Conservation (phyloP, 2,888 invertebrate species). For the Horisme vitalbata region DNA sequence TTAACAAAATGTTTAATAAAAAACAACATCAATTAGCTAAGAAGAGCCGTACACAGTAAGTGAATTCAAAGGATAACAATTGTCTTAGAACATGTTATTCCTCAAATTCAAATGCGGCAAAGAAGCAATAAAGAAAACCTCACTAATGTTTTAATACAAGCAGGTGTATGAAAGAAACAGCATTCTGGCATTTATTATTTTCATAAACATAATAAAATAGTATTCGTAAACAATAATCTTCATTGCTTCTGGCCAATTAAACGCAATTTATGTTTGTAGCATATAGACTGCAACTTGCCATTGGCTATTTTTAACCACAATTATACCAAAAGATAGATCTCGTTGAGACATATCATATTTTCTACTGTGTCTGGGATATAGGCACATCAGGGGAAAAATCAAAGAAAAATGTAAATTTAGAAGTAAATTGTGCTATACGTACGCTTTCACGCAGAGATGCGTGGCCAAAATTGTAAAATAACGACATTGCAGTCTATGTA, state of each 20-base stretch:
- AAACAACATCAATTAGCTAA: constrained; percentile 28
- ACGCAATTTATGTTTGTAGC: constrained; percentile 16
- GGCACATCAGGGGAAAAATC: no score
- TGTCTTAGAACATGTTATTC: constrained; percentile 17
- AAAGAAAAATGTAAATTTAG: no score
- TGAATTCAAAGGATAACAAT: constrained; percentile 27
- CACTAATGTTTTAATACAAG: neutral
- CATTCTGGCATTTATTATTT: neutral
- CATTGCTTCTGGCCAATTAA: constrained; percentile 23
- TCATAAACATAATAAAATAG: neutral
- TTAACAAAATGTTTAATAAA: neutral
- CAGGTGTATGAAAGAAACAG: neutral
- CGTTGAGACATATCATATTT: no score
- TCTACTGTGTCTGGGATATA: no score
- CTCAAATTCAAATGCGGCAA: constrained; percentile 14
- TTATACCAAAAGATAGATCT: no score
- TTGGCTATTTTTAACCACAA: neutral
- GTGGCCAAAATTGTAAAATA: neutral
- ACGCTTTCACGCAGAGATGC: no score
- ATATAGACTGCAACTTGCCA: constrained; percentile 16
- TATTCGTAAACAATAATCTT: constrained; percentile 5
- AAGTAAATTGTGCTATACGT: no score
- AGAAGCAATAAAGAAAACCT: constrained; percentile 24
- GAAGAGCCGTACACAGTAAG: constrained; percentile 21
- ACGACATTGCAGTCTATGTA: constrained; percentile 18